phyloP scores from a whole-genome alignment of 37 sponge, comb jelly and placozoan species.

The Spongilla lacustris region DNA sequence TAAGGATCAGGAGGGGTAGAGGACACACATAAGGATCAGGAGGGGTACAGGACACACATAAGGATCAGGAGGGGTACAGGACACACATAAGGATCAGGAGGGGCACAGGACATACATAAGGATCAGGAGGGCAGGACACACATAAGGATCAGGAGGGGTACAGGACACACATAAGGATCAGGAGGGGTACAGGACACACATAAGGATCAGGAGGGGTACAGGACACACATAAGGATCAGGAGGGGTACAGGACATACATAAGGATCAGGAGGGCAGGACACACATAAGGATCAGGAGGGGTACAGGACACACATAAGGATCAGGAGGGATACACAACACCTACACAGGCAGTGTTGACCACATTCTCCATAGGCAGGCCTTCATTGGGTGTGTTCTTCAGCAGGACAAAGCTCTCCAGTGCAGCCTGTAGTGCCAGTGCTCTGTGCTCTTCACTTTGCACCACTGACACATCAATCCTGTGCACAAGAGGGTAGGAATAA shows the following conservation, averaged over 20 bases:
- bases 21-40: background rate
- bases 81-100: background rate
- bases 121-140: background rate
- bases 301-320: background rate
- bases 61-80: background rate
- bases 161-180: background rate
- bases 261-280: background rate
- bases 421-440: constrained; percentile 29
- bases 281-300: background rate
- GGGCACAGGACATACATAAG: background rate
- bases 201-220: background rate
- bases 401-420: constrained; percentile 43
- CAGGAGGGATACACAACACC: background rate
- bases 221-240: background rate
- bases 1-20: background rate
- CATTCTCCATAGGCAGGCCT: constrained; percentile 20
- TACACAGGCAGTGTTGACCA: constrained; percentile 22
- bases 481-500: background rate
- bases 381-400: constrained; percentile 38
- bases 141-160: background rate
- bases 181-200: background rate
- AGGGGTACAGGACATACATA: background rate
- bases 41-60: background rate
- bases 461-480: constrained; percentile 36
- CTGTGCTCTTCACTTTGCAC: constrained; percentile 49